These are phyloP conservation scores for Phymorhynchus buccinoides DNA, from an alignment of 1,140 invertebrate genomes.

Conservation along the genomic window DNA sequence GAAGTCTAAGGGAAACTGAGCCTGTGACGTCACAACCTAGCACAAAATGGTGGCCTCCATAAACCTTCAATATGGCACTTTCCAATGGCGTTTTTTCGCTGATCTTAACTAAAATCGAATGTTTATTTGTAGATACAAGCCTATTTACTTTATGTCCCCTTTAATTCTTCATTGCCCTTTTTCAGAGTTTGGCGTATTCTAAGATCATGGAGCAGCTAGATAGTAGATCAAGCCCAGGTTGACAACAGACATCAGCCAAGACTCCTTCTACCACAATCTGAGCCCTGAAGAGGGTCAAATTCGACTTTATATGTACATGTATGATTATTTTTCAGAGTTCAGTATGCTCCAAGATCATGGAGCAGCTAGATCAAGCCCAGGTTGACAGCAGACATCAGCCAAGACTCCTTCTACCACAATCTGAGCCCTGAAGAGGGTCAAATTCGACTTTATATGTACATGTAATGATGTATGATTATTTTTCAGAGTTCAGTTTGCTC, in stretches of 20 bases:
- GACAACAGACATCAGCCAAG: constrained; percentile 94
- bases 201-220: constrained; percentile 81
- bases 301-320: too few species aligned
- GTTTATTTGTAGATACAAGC: too few species aligned
- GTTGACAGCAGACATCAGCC: constrained; percentile 92
- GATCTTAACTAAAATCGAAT: too few species aligned
- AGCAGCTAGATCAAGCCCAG: constrained; percentile 82
- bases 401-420: constrained; percentile 95
- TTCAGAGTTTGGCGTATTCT: constrained; percentile 76
- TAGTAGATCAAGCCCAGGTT: constrained; percentile 88
- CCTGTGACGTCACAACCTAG: too few species aligned
- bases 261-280: constrained; percentile 94
- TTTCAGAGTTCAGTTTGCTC: constrained; percentile 94
- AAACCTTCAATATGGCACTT: too few species aligned
- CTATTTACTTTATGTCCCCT: too few species aligned
- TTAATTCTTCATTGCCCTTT: too few species aligned
- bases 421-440: constrained; percentile 86
- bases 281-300: constrained; percentile 85
- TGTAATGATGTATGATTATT: background rate
- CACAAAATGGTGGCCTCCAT: too few species aligned
- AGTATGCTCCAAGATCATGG: constrained; percentile 83
- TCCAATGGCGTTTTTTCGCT: too few species aligned
- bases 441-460: too few species aligned
- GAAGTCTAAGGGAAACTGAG: too few species aligned
- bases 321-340: background rate